Conservation (phyloP, 1,140 invertebrate genomes). For the Cotesia typhae region DNA sequence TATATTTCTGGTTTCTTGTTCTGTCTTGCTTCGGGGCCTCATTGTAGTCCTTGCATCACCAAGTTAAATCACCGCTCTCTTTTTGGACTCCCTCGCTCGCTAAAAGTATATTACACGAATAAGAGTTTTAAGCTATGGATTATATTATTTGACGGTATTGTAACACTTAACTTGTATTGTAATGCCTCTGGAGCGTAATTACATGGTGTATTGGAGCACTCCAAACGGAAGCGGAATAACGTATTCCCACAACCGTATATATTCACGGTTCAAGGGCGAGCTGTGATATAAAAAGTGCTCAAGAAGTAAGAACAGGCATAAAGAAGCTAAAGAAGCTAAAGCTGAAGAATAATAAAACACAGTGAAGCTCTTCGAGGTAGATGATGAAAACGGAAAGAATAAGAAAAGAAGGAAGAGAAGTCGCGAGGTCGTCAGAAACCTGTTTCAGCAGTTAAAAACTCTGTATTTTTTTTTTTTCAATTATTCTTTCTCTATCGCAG, state of each 20-base stretch:
- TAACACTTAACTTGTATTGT: not conserved
- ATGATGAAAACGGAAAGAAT: constrained; percentile 12
- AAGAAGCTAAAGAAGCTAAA: constrained; percentile 15
- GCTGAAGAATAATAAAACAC: constrained; percentile 23
- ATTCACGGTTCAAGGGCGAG: constrained; percentile 31
- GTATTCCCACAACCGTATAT: constrained; percentile 30
- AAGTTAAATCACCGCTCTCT: constrained; percentile 3
- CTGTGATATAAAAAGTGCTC: constrained; percentile 16
- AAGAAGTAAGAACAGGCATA: not conserved
- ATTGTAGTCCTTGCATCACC: constrained; percentile 28
- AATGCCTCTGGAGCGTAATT: not conserved
- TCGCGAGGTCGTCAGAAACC: constrained; percentile 39
- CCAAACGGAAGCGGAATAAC: constrained; percentile 33
- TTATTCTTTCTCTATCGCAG: constrained; percentile 1
- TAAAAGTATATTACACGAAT: not conserved
- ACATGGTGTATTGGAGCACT: not conserved
- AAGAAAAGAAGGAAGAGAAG: constrained; percentile 33
- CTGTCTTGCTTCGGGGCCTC: not conserved
- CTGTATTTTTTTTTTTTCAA: constrained; percentile 21
- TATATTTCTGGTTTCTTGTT: constrained; percentile 1
- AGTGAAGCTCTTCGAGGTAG: constrained; percentile 12
- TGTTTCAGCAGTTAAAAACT: constrained; percentile 37
- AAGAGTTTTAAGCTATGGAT: not conserved
- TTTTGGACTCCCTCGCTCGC: constrained; percentile 12
- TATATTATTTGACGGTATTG: too few species aligned